phyloP scores from a whole-genome alignment of 2,113 vertebrate species.

The Isurus oxyrinchus region DNA sequence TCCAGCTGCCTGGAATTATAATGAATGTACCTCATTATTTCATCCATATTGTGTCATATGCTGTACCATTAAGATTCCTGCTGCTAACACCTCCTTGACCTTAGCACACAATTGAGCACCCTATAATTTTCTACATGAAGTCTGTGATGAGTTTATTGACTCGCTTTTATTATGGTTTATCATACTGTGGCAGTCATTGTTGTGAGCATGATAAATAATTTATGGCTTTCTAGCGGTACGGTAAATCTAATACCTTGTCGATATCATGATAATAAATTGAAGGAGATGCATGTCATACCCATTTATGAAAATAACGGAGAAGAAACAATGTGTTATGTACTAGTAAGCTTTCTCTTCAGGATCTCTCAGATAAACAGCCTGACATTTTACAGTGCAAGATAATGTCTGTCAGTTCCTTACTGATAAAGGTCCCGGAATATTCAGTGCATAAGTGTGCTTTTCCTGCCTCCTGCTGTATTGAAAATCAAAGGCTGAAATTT shows the following conservation, averaged over 20 bases:
- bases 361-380: slow-evolving; percentile 49
- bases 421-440: slow-evolving; percentile 49
- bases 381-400: slow-evolving; percentile 51
- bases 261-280: slow-evolving; percentile 26
- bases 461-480: slow-evolving; percentile 41
- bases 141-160: slow-evolving; percentile 60
- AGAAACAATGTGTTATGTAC: neutral
- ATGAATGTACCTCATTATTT: slow-evolving; percentile 49
- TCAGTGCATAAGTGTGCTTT: slow-evolving; percentile 38
- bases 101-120: slow-evolving; percentile 57
- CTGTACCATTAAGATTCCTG: slow-evolving; percentile 57
- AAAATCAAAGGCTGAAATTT: slow-evolving; percentile 40
- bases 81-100: slow-evolving; percentile 55
- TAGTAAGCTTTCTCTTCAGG: slow-evolving; percentile 28
- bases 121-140: slow-evolving; percentile 58
- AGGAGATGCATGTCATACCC: neutral
- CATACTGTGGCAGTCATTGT: slow-evolving; percentile 43
- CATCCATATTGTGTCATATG: slow-evolving; percentile 41
- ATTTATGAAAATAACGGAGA: slow-evolving; percentile 23
- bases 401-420: slow-evolving; percentile 43
- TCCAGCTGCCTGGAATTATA: slow-evolving; percentile 44
- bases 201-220: slow-evolving; percentile 50
- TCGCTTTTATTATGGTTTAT: slow-evolving; percentile 50
- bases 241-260: slow-evolving; percentile 27
- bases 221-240: slow-evolving; percentile 41